Conservation (phyloP, 2,113 vertebrate genomes). For the Cynopterus brachyotis region DNA sequence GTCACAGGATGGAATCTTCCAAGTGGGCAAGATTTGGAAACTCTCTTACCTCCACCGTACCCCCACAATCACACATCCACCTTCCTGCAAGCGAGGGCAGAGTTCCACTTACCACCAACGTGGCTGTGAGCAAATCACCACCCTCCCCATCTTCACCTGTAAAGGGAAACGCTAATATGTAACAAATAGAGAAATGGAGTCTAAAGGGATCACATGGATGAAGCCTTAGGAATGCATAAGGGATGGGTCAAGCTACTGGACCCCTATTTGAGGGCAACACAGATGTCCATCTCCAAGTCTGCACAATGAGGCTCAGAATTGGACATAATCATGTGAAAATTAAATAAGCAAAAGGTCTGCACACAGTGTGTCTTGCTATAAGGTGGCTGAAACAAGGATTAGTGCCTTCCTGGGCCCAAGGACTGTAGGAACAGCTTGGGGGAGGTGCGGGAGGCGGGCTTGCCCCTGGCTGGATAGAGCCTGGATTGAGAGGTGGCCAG, state of each 20-base stretch:
- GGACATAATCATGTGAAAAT: neutral
- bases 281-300: neutral
- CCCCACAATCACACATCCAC: neutral
- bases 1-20: neutral
- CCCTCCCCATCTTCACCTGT: neutral
- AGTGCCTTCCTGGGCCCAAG: neutral
- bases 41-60: no score
- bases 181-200: neutral
- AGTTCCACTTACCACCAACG: neutral
- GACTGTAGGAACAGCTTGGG: neutral
- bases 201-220: neutral
- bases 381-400: neutral
- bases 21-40: neutral
- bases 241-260: no score
- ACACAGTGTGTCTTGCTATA: neutral
- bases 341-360: neutral
- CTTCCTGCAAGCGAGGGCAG: neutral
- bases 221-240: neutral
- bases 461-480: neutral
- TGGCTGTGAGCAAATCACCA: neutral
- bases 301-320: rapidly evolving
- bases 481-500: neutral
- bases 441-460: no score
- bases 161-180: neutral
- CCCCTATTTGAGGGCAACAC: neutral